These are phyloP conservation scores for Drosophila suboccidentalis DNA, from an alignment of 2,888 invertebrate genomes.

Conservation along the genomic window DNA sequence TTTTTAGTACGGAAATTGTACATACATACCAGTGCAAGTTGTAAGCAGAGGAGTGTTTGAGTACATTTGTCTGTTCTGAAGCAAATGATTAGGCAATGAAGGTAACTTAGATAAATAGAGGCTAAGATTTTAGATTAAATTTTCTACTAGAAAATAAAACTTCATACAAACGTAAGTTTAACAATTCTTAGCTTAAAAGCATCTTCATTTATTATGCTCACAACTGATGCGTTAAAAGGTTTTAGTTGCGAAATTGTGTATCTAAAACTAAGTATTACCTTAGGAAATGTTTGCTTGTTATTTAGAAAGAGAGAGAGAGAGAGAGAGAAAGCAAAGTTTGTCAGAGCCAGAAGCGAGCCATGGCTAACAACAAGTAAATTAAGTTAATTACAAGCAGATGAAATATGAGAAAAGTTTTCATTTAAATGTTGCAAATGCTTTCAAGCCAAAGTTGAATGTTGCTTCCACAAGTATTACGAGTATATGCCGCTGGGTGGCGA, in stretches of 20 bases:
- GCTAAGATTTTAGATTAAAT: neutral
- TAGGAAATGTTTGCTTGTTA: slow-evolving; percentile 1
- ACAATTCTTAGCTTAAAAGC: neutral
- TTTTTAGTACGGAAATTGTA: too few species aligned
- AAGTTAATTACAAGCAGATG: slow-evolving; percentile 71
- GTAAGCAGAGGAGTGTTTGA: neutral
- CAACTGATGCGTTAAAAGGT: slow-evolving; percentile 1
- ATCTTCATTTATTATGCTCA: neutral
- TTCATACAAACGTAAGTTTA: neutral
- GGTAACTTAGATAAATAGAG: neutral
- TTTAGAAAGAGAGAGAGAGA: neutral
- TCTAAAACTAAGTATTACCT: slow-evolving; percentile 8
- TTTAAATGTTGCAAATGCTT: slow-evolving; percentile 60
- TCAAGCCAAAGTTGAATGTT: slow-evolving; percentile 47
- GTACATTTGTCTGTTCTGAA: too few species aligned
- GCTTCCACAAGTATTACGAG: slow-evolving; percentile 25
- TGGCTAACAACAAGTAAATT: slow-evolving; percentile 58
- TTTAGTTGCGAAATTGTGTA: neutral
- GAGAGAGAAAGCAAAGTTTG: slow-evolving; percentile 6
- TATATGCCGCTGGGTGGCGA: slow-evolving; percentile 2
- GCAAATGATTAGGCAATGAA: neutral
- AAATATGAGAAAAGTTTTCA: slow-evolving; percentile 75
- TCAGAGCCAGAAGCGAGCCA: slow-evolving; percentile 7
- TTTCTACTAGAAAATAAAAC: neutral
- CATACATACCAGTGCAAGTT: neutral